Evolutionary conservation across 1,140 invertebrate genomes (phyloP), one percentile per base, ranked within the genome.

Genomic region (Drosophila takahashii): DNA sequence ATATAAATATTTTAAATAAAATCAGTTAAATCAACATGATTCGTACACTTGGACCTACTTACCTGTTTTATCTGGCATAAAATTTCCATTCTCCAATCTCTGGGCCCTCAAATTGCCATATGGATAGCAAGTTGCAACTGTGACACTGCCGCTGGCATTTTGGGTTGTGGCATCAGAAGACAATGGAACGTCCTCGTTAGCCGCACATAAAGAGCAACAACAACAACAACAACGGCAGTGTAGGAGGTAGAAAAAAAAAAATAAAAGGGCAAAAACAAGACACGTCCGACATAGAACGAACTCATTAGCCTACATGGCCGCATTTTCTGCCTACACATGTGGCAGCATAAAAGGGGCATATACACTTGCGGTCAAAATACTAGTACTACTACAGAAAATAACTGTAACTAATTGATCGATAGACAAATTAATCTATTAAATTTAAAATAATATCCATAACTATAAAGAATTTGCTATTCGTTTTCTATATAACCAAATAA

Each of bases 251-350:
- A 0, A 44, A 41, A 44, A 51, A 51, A 47, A 18, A 27, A 8
- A 11, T 13, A 50, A 10, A 22, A 37, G 32, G 53, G 47, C 29
- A 52, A 52, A 41, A 77, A 77, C 74, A 77, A 66, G 52, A 77
- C 71, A 76, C 52, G 71, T 64, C 64, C 66, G 76, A 59, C 60
- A 66, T 45, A 47, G 70, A 81, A 75, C 64, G 75, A 86, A 83
- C 83, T 86, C 83, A 86, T 86, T 86, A 86, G 83, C 83, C 83
- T 86, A 86, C 83, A 86, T 86, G 74, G 83, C 65, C 83, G 79
- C 83, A 87, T 79, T 86, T 87, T 83, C 83, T 70, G 83, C 79
- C 83, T 83, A 87, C 83, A 83, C 52, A 86, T 62, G 62, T 66
- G 71, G 26, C 47, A 29, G n/a, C 26, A 15, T 29, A 16, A 16